These are phyloP conservation scores for Oegoconia quadripuncta DNA, from an alignment of 2,888 invertebrate genomes.

Conservation along the genomic window DNA sequence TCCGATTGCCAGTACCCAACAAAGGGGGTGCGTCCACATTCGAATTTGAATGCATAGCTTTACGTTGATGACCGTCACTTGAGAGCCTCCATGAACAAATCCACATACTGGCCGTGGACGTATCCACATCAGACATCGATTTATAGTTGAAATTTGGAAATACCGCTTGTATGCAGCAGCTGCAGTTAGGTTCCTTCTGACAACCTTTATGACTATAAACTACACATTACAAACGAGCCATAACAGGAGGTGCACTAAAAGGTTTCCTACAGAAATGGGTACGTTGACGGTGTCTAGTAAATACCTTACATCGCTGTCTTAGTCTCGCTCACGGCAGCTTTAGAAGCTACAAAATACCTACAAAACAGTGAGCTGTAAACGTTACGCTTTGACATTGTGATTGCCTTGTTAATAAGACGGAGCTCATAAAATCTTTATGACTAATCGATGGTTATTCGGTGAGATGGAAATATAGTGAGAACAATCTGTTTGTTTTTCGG, in stretches of 20 bases:
- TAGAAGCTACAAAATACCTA: slow-evolving; percentile 20
- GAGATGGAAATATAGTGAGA: no score
- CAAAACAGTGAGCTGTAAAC: slow-evolving; percentile 9
- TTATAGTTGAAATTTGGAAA: no score
- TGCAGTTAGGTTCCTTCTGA: neutral
- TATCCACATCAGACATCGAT: no score
- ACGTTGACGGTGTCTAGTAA: neutral
- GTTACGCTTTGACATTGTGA: slow-evolving; percentile 23
- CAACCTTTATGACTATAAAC: neutral
- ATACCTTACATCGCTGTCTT: neutral
- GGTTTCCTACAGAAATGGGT: neutral
- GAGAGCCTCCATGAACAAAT: no score
- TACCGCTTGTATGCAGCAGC: no score
- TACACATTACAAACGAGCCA: neutral
- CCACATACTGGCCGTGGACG: no score
- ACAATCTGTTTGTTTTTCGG: no score
- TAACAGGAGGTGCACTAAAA: neutral
- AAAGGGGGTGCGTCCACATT: no score
- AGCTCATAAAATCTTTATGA: slow-evolving; percentile 37
- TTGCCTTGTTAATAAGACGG: slow-evolving; percentile 33
- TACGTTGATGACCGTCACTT: no score
- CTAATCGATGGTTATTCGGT: slow-evolving; percentile 32
- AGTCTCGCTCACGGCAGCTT: slow-evolving; percentile 17
- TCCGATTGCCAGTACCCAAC: no score
- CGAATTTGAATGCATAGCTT: no score